Percentiles rank a stretch among this genome's conserved stretches.
Evolutionary conservation across 2,113 vertebrate genomes (phyloP).

Genomic region (Pipa parva): DNA sequence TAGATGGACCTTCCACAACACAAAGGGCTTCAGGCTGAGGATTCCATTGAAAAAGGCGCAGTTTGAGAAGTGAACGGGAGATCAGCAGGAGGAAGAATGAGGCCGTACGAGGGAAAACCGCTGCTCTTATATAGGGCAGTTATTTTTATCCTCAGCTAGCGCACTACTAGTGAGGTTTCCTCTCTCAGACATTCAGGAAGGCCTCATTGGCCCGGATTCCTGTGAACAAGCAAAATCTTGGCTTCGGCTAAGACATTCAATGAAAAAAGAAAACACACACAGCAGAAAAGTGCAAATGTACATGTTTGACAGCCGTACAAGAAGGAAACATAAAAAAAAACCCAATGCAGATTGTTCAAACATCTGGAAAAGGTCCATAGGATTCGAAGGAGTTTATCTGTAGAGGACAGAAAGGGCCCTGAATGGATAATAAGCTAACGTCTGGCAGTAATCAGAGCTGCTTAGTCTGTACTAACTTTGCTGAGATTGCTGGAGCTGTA

Average conservation of each 20-base stretch:
- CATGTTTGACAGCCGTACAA: constrained; percentile 22
- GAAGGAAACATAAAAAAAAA: constrained; percentile 33
- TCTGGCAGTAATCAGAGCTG: constrained; percentile 5
- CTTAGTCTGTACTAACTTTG: not conserved
- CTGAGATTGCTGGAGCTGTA: not conserved
- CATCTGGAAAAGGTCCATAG: constrained; percentile 30
- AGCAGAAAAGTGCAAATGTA: constrained; percentile 42
- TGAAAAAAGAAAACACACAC: constrained; percentile 39
- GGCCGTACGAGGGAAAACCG: constrained; percentile 30
- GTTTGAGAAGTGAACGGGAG: constrained; percentile 19
- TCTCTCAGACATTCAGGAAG: constrained; percentile 43
- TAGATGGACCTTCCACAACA: not conserved
- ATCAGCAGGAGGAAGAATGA: constrained; percentile 32
- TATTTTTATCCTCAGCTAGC: constrained; percentile 40
- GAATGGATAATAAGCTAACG: not conserved
- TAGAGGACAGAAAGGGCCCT: not conserved
- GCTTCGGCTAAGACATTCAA: constrained; percentile 23
- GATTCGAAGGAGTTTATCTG: constrained; percentile 3
- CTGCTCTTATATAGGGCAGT: constrained; percentile 39
- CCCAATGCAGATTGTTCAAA: constrained; percentile 23
- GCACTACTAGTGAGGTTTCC: constrained; percentile 38
- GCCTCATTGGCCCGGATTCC: constrained; percentile 38
- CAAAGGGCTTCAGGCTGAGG: not conserved
- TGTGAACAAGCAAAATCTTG: constrained; percentile 41
- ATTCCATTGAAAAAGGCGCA: constrained; percentile 10